Evolutionary conservation across 2,888 invertebrate species (phyloP).

Genomic region (Acrobasis suavella): DNA sequence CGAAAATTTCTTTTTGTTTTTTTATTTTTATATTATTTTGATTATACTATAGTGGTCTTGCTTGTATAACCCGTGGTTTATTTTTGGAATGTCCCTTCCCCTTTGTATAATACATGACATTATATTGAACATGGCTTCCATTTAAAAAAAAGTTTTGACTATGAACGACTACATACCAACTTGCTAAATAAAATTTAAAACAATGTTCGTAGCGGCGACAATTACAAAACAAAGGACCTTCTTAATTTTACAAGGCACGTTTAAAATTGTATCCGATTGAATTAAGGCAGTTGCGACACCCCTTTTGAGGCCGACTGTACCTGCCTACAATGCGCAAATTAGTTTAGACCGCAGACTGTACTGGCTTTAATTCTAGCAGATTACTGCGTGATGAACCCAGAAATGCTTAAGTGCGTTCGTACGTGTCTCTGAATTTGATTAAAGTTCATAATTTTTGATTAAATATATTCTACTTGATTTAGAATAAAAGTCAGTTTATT

Average conservation of each 20-base stretch:
- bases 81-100: no score
- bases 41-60: no score
- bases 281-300: constrained; percentile 12
- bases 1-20: no score
- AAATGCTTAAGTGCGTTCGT: constrained; percentile 10
- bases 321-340: constrained; percentile 17
- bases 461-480: no score
- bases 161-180: no score
- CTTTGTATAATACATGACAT: no score
- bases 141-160: no score
- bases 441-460: constrained; percentile 11
- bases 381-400: constrained; percentile 28
- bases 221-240: not conserved
- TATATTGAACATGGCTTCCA: no score
- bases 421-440: constrained; percentile 8
- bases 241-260: not conserved
- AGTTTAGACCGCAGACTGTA: constrained; percentile 23
- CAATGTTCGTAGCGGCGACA: not conserved
- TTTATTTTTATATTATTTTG: no score
- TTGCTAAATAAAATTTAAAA: not conserved
- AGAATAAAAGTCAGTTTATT: no score
- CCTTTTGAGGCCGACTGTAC: constrained; percentile 15
- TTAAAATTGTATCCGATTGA: constrained; percentile 15
- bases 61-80: no score
- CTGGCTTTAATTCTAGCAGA: constrained; percentile 27